Evolutionary conservation across 2,113 vertebrate species (phyloP).

Genomic region (Ptyas mucosa): DNA sequence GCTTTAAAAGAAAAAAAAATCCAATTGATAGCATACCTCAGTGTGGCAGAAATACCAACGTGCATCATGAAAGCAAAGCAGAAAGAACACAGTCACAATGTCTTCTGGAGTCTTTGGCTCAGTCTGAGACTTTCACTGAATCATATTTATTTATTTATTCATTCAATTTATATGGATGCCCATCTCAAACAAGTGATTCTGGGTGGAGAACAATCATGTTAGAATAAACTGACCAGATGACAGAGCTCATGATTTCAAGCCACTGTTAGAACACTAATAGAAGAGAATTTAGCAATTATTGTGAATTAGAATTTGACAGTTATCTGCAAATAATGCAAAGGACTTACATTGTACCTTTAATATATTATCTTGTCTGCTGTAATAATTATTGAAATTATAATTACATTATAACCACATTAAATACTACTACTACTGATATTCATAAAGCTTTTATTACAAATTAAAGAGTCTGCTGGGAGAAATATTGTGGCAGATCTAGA

Average conservation of each 20-base stretch:
- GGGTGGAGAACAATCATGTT: neutral
- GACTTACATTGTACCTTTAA: neutral
- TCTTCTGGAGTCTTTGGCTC: neutral
- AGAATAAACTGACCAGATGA: neutral
- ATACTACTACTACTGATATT: neutral
- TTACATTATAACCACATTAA: neutral
- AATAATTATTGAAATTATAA: neutral
- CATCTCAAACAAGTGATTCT: neutral
- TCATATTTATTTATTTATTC: neutral
- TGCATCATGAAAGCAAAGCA: neutral
- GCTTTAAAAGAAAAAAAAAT: neutral
- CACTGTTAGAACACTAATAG: neutral
- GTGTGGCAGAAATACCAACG: neutral
- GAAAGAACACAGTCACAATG: neutral
- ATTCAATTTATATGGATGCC: neutral
- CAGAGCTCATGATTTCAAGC: neutral
- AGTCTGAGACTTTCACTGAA: neutral
- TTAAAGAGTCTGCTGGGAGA: neutral
- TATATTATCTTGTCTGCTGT: neutral
- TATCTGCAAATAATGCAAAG: neutral
- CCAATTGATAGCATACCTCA: neutral
- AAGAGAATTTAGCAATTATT: neutral
- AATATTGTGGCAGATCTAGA: neutral
- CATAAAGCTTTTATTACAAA: neutral
- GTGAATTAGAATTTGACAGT: neutral